Evolutionary conservation across 2,888 invertebrate genomes (phyloP).

Genomic region (Agriopis marginaria): DNA sequence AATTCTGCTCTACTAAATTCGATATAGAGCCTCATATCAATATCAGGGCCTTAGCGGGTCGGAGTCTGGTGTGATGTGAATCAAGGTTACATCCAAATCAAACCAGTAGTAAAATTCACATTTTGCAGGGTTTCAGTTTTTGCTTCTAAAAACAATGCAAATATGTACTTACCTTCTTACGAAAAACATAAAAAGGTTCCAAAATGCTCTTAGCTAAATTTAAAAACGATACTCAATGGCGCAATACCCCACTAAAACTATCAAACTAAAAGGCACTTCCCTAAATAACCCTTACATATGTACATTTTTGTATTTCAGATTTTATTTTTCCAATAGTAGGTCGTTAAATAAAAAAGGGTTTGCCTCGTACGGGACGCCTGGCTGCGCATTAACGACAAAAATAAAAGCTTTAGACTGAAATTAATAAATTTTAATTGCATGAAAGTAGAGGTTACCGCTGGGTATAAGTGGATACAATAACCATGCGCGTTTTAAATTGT

Average conservation of each 20-base stretch:
- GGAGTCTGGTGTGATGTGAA: too few species aligned
- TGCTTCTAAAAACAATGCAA: not conserved
- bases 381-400: constrained; percentile 59
- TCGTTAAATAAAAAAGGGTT: constrained; percentile 45
- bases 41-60: too few species aligned
- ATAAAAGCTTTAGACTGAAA: constrained; percentile 65
- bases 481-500: constrained; percentile 34
- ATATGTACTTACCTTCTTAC: not conserved
- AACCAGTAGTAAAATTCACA: too few species aligned
- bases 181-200: constrained; percentile 3
- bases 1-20: too few species aligned
- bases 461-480: constrained; percentile 61
- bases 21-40: too few species aligned
- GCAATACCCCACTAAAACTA: constrained; percentile 10
- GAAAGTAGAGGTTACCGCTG: constrained; percentile 62
- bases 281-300: constrained; percentile 13
- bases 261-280: constrained; percentile 19
- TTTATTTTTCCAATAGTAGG: constrained; percentile 51
- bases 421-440: constrained; percentile 77
- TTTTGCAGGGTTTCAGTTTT: not conserved
- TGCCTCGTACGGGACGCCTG: constrained; percentile 40
- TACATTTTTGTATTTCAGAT: constrained; percentile 40
- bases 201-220: constrained; percentile 11
- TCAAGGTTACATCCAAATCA: too few species aligned
- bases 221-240: constrained; percentile 9